Base-by-base conservation (phyloP, 2,797 vertebrate genomes). In the Loriculus beryllinus region DNA sequence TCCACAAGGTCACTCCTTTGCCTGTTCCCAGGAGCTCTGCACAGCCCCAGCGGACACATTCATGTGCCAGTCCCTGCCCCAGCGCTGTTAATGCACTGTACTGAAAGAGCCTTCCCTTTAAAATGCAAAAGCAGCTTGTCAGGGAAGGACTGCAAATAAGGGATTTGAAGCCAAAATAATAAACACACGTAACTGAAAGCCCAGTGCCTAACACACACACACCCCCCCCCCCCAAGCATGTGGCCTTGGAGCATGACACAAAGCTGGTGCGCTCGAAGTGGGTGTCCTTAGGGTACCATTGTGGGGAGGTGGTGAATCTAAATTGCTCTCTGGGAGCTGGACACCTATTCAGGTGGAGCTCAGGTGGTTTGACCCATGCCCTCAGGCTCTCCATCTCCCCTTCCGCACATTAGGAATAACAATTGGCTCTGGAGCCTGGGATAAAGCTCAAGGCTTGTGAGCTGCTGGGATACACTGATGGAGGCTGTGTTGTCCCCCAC, bases 41-140 rank as follows among this genome's bases (percentile, higher is more conserved):
- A 81, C 52, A 81, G 71, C 31, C 84, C 63, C 43, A 47, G n/a
- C 16, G 57, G 91, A 89, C 69, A 82, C 64, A 91, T 78, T 85
- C 81, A 87, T 0, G 89, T 89, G 92, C 84, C 88, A 93, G 90
- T 75, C 86, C 65, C 90, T 95, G 93, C 92, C 88, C 70, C 91
- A 87, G 88, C 79, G 40, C 90, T 65, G 94, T 40, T 92, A 83
- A 93, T 86, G 59, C 93, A 63, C 77, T 57, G 85, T 54, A 82
- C 82, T 96, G 90, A 96, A 96, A 93, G 72, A 92, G 85, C 91
- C 74, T 92, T 86, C 77, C 94, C 74, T 95, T 96, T 96, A 96
- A 96, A 96, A 96, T 94, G 94, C 95, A 93, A 94, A 95, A 96
- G 82, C 94, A 90, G 95, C 91, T 80, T 91, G 94, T 88, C 91